Base-by-base conservation (phyloP, 1,140 invertebrate genomes). In the Bombus turneri region DNA sequence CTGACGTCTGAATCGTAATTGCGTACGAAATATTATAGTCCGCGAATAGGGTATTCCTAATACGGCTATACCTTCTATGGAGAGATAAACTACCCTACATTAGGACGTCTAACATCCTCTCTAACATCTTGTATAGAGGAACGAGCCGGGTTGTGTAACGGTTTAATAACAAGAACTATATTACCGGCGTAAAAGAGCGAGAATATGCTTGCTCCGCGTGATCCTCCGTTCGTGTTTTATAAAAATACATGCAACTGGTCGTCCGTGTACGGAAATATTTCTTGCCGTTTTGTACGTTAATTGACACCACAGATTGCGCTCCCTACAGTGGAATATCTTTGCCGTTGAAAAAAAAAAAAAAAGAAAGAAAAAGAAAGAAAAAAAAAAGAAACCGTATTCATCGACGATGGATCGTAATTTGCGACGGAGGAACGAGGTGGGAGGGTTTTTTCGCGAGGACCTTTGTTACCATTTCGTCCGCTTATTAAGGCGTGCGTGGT, bases 1-100 rank as follows among this genome's bases (percentile, higher is more conserved):
- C 82, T 89, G 88, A 87, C 88, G 62, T 90, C 86, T 89, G 86
- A 87, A 89, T 89, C 89, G 89, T 89, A 90, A 90, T 90, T 87
- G 86, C 86, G 53, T 68, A 73, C 82, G 41, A 90, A 90, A 90
- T 90, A 87, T 87, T 83, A 74, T 81, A 80, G 57, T 69, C 13
- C 15, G 57, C 71, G 57, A 12, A 22, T 2, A 25, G 37, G 72
- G 41, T 47, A 28, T 77, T 31, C 85, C 76, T 71, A 88, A 77
- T 68, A 66, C 41, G 77, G 71, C 47, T 28, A 31, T 71, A 43
- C 76, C 81, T 37, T 84, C 31, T 68, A 59, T 18, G 73, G 81
- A 28, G 34, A 81, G 88, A 89, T 87, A 85, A 75, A 85, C 86
- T 75, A 81, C 71, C 73, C 66, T 71, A 79, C 81, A 84, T 87